Evolutionary conservation across 2,113 vertebrate species (phyloP).

Genomic region (Tympanuchus pallidicinctus): DNA sequence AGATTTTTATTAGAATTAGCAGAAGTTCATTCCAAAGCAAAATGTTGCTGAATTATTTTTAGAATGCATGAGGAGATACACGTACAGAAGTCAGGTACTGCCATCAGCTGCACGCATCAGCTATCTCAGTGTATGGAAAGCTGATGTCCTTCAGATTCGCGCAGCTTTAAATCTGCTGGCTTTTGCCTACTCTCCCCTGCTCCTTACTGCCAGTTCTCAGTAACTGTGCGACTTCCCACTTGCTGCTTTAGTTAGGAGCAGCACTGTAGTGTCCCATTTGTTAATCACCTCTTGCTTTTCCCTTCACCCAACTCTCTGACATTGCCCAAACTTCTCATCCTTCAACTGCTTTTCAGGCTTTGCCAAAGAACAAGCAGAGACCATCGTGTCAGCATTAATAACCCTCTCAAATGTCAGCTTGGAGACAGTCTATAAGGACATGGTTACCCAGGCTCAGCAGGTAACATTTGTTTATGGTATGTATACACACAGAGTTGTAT

Average conservation of each 20-base stretch:
- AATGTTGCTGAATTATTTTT: not conserved
- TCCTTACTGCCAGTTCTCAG: not conserved
- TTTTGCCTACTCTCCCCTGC: not conserved
- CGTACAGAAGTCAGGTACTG: not conserved
- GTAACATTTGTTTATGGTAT: slow-evolving; percentile 51
- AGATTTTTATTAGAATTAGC: not conserved
- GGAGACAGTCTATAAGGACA: slow-evolving; percentile 93
- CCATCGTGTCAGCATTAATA: slow-evolving; percentile 85
- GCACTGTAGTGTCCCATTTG: not conserved
- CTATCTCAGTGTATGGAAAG: not conserved
- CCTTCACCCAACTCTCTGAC: not conserved
- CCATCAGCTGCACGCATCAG: not conserved
- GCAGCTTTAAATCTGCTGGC: not conserved
- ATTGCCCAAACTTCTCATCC: not conserved
- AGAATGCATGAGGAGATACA: not conserved
- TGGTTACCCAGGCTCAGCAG: slow-evolving; percentile 97
- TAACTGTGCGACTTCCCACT: not conserved
- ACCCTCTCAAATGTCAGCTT: slow-evolving; percentile 88
- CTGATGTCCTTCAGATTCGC: no score
- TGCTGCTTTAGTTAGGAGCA: not conserved
- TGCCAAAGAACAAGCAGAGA: slow-evolving; percentile 89
- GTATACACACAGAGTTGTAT: fast-evolving
- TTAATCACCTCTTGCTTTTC: not conserved
- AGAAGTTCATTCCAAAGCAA: not conserved
- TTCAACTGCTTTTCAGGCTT: slow-evolving; percentile 81